These are phyloP conservation scores for Protonibea diacanthus DNA, from an alignment of 2,797 vertebrate genomes.

Conservation along the genomic window DNA sequence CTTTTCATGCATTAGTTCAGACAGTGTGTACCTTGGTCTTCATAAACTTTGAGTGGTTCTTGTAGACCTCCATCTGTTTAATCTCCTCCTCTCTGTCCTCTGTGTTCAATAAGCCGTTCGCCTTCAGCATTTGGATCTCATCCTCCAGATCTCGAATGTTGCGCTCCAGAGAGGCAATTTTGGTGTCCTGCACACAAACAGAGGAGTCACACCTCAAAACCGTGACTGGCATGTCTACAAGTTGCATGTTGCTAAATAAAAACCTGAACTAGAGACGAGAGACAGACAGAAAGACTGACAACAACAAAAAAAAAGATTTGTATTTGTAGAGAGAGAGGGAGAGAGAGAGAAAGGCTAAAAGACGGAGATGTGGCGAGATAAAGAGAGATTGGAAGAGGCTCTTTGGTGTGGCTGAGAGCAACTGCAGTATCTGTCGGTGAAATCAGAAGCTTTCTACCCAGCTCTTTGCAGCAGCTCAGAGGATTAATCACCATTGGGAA, in stretches of 20 bases:
- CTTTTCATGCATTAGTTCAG: conserved; percentile 28
- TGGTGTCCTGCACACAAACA: conserved; percentile 91
- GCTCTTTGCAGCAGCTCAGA: conserved; percentile 70
- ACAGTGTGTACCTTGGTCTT: conserved; percentile 92
- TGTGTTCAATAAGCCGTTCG: conserved; percentile 93
- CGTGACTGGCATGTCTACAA: conserved; percentile 61
- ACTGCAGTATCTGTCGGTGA: conserved; percentile 78
- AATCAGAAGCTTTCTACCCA: conserved; percentile 73
- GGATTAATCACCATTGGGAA: conserved; percentile 85
- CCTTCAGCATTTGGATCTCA: conserved; percentile 98
- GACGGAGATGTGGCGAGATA: conserved; percentile 34
- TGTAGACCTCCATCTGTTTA: conserved; percentile 99
- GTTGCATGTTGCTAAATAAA: conserved; percentile 50
- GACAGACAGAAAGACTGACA: conserved; percentile 34
- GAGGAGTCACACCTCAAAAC: conserved; percentile 76
- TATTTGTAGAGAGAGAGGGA: conserved; percentile 14
- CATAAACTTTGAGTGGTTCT: conserved; percentile 99
- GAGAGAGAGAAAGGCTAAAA: conserved; percentile 28
- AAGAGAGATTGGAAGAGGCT: conserved; percentile 53
- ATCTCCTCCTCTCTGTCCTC: conserved; percentile 98
- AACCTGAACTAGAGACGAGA: conserved; percentile 38
- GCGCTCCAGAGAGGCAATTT: conserved; percentile 96
- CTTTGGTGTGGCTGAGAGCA: conserved; percentile 61
- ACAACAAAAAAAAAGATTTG: conserved; percentile 12
- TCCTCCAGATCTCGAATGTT: conserved; percentile 98